Conservation (phyloP, 2,888 invertebrate species). For the Thecocarcelia acutangulata region DNA sequence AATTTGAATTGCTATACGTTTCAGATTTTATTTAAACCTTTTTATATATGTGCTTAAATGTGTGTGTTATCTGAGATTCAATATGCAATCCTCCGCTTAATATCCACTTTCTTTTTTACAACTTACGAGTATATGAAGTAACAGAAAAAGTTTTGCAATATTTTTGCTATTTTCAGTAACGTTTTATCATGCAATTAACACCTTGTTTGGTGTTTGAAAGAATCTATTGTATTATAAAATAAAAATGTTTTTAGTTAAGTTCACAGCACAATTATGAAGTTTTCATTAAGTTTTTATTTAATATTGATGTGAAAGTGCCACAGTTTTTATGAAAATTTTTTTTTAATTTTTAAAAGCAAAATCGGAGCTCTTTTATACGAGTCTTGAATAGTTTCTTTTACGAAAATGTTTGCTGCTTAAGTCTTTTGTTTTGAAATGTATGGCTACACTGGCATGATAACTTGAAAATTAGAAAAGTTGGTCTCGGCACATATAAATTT, state of each 20-base stretch:
- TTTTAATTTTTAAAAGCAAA: too few relatives aligned
- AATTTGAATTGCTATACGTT: constrained; percentile 16
- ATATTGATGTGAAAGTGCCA: too few relatives aligned
- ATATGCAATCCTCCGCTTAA: constrained; percentile 31
- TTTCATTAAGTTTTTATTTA: not conserved
- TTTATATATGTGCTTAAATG: constrained; percentile 1
- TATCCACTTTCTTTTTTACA: constrained; percentile 63
- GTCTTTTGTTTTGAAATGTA: too few relatives aligned
- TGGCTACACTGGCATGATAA: too few relatives aligned
- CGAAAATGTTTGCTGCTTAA: too few relatives aligned
- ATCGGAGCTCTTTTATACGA: too few relatives aligned
- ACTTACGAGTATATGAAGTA: constrained; percentile 17
- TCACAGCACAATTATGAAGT: too few relatives aligned
- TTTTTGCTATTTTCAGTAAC: constrained; percentile 6
- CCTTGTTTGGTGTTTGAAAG: constrained; percentile 75
- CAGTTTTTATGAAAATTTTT: too few relatives aligned
- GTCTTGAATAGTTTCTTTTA: too few relatives aligned
- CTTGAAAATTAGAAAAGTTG: too few relatives aligned
- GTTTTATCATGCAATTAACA: constrained; percentile 78
- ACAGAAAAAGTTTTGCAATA: constrained; percentile 7
- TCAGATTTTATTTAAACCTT: constrained; percentile 40
- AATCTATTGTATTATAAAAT: constrained; percentile 71
- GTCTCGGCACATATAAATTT: too few relatives aligned
- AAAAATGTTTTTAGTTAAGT: too few relatives aligned
- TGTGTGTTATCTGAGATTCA: constrained; percentile 42